phyloP scores from a whole-genome alignment of 2,888 invertebrate species.

The Matsumyia berberina region DNA sequence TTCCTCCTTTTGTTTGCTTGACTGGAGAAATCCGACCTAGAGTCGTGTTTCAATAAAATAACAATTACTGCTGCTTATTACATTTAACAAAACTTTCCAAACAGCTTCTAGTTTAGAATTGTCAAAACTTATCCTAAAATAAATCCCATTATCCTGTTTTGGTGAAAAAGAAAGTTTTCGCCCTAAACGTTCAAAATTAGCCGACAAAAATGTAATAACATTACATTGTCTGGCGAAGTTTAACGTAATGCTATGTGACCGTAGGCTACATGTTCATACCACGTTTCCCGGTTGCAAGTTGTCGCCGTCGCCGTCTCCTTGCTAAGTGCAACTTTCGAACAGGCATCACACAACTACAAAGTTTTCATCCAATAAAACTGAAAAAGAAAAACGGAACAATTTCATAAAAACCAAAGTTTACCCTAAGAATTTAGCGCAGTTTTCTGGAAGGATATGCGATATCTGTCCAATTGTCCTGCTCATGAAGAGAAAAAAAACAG shows the following conservation, averaged over 20 bases:
- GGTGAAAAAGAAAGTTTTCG: slow-evolving; percentile 49
- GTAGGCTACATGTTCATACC: slow-evolving; percentile 14
- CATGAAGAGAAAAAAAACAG: slow-evolving; percentile 17
- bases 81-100: background rate
- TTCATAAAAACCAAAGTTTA: slow-evolving; percentile 68
- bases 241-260: slow-evolving; percentile 39
- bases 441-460: slow-evolving; percentile 68
- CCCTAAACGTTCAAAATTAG: slow-evolving; percentile 73
- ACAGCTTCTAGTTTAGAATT: slow-evolving; percentile 25
- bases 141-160: slow-evolving; percentile 35
- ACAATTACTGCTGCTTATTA: background rate
- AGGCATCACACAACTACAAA: slow-evolving; percentile 61
- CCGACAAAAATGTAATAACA: slow-evolving; percentile 72
- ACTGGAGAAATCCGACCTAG: background rate
- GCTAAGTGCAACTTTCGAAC: slow-evolving; percentile 51
- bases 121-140: slow-evolving; percentile 33
- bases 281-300: slow-evolving; percentile 7
- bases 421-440: slow-evolving; percentile 68
- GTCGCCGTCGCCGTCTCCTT: slow-evolving; percentile 42
- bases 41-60: background rate
- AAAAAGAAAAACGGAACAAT: slow-evolving; percentile 12
- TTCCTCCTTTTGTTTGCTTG: too few relatives aligned
- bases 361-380: slow-evolving; percentile 57
- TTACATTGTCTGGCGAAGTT: slow-evolving; percentile 66
- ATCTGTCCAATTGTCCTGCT: slow-evolving; percentile 69